Evolutionary conservation across 2,888 invertebrate genomes (phyloP).

Genomic region (Drosophila neotestacea): DNA sequence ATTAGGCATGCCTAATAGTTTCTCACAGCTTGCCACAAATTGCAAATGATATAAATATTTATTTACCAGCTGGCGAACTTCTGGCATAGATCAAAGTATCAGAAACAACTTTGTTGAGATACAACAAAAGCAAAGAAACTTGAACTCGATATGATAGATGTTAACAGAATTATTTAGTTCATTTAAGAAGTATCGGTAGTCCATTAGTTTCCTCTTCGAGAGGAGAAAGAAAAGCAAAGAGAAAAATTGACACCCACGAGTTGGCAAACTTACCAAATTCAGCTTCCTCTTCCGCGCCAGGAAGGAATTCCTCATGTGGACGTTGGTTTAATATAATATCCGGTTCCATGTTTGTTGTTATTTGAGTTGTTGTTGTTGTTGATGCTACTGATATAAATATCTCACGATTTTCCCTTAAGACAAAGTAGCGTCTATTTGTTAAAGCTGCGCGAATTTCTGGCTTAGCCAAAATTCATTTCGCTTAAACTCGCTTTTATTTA

Average conservation of each 20-base stretch:
- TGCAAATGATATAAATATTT: conserved; percentile 7
- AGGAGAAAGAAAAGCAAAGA: background rate
- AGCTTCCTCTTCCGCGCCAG: conserved; percentile 79
- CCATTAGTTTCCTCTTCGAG: conserved; percentile 1
- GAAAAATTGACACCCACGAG: background rate
- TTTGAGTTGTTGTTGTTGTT: conserved; percentile 15
- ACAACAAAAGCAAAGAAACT: conserved; percentile 2
- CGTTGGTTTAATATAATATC: conserved; percentile 54
- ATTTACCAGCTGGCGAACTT: conserved; percentile 6
- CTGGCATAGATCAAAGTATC: conserved; percentile 20
- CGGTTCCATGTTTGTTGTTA: conserved; percentile 46
- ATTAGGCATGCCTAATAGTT: no score
- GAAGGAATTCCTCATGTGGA: conserved; percentile 60
- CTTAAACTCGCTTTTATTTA: conserved; percentile 37
- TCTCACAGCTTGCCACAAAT: background rate
- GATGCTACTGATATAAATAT: conserved; percentile 8
- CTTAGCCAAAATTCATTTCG: conserved; percentile 23
- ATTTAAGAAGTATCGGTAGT: background rate
- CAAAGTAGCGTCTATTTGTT: conserved; percentile 32
- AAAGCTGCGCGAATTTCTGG: conserved; percentile 31
- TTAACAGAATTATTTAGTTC: conserved; percentile 8
- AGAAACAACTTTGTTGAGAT: no score
- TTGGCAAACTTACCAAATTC: conserved; percentile 81
- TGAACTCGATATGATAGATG: conserved; percentile 10
- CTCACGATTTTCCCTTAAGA: conserved; percentile 10